Percentiles rank a stretch among this genome's conserved stretches.
phyloP scores from a whole-genome alignment of 1,140 invertebrate species.

The Thaumatotibia leucotreta region DNA sequence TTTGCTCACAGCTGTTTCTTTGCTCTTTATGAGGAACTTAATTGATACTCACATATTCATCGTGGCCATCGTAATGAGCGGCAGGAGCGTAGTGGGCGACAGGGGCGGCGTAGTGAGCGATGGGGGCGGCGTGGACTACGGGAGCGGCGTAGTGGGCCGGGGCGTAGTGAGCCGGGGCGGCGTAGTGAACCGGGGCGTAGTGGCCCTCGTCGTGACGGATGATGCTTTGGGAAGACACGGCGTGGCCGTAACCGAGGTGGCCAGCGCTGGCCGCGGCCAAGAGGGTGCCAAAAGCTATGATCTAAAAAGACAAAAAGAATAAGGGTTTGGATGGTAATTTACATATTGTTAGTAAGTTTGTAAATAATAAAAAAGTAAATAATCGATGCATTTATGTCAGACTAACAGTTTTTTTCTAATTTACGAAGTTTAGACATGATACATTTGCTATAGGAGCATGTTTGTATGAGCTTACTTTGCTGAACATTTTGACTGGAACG shows the following conservation, averaged over 20 bases:
- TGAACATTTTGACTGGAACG: constrained; percentile 63
- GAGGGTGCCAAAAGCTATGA: constrained; percentile 39
- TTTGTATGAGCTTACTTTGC: constrained; percentile 50
- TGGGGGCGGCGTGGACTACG: constrained; percentile 22
- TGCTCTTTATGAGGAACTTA: too few relatives aligned
- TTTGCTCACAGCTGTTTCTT: too few relatives aligned
- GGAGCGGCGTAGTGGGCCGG: constrained; percentile 35
- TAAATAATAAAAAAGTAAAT: neutral
- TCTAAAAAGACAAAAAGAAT: constrained; percentile 22
- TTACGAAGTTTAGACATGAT: too few relatives aligned
- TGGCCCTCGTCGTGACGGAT: constrained; percentile 52
- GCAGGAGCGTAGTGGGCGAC: constrained; percentile 20
- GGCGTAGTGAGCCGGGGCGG: constrained; percentile 15
- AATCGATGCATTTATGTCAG: neutral
- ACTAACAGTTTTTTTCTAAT: too few relatives aligned
- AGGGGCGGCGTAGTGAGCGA: constrained; percentile 25
- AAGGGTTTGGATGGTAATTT: neutral
- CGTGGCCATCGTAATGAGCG: constrained; percentile 37
- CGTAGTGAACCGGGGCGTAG: constrained; percentile 16
- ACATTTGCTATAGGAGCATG: too few relatives aligned
- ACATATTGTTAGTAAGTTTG: neutral
- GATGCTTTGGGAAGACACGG: constrained; percentile 62
- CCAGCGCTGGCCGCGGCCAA: constrained; percentile 45
- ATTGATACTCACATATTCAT: constrained; percentile 52
- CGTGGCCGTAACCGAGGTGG: constrained; percentile 31